Conservation (phyloP, 2,797 vertebrate species). For the Perdix hodgsoniae region DNA sequence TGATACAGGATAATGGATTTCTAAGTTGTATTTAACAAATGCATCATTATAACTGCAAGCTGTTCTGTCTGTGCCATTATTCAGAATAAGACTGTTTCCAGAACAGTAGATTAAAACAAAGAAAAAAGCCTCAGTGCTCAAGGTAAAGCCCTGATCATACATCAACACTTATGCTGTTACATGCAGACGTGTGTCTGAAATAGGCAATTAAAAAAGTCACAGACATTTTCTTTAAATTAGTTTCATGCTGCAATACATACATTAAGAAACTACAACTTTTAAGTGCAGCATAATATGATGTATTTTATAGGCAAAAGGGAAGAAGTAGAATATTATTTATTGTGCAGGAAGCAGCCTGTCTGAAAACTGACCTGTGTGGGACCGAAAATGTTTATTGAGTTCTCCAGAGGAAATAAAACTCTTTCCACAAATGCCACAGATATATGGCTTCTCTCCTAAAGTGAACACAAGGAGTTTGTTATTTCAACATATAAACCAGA, state of each 20-base stretch:
- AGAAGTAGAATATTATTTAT: conserved; percentile 66
- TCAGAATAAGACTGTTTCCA: background rate
- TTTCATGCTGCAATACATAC: conserved; percentile 3
- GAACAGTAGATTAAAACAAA: background rate
- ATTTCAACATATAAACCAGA: background rate
- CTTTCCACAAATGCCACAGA: conserved; percentile 92
- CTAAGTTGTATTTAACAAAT: background rate
- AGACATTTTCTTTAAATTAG: background rate
- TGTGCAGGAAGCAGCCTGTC: conserved; percentile 56
- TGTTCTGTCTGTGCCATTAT: background rate
- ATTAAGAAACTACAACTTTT: conserved; percentile 28
- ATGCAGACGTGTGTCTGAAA: background rate
- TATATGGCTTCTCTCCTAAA: conserved; percentile 95
- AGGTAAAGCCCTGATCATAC: background rate
- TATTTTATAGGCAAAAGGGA: conserved; percentile 64
- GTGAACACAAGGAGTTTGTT: conserved; percentile 60
- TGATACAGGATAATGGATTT: background rate
- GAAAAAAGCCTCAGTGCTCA: background rate
- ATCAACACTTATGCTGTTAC: accelerated
- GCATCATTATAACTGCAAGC: background rate
- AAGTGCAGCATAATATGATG: background rate
- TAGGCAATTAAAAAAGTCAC: background rate
- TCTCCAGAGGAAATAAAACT: conserved; percentile 95
- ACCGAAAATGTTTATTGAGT: conserved; percentile 94
- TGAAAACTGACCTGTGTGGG: conserved; percentile 91